Percentiles rank a stretch among this genome's conserved stretches.
Evolutionary conservation across 2,797 vertebrate genomes (phyloP).

Genomic region (Mus spretus): DNA sequence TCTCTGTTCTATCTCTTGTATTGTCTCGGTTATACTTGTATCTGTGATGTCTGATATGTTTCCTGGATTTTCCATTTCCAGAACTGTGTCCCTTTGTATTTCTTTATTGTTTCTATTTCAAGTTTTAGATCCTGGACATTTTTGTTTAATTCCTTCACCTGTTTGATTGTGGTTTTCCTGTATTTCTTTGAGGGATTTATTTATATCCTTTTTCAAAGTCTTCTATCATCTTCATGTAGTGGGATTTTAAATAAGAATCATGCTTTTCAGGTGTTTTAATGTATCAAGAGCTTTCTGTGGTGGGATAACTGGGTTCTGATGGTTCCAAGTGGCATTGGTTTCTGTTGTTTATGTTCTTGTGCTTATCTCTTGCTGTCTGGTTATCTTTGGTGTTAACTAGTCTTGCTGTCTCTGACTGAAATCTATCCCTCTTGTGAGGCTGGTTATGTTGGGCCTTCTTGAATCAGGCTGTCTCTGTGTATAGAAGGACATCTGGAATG

Average conservation of each 20-base stretch:
- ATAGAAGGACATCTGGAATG: neutral
- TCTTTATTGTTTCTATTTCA: neutral
- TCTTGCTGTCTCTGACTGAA: neutral
- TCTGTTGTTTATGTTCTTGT: no score
- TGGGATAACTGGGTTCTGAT: no score
- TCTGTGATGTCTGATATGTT: neutral
- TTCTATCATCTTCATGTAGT: no score
- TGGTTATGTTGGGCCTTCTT: neutral
- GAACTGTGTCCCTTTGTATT: neutral
- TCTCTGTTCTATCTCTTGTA: neutral
- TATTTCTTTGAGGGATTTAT: neutral
- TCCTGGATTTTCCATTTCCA: neutral
- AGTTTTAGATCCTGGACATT: neutral
- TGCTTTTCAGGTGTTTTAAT: no score
- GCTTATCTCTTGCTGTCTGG: no score
- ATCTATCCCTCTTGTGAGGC: neutral
- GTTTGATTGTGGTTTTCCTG: neutral
- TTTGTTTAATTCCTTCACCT: neutral
- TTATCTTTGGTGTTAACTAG: neutral
- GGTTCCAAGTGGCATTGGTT: no score
- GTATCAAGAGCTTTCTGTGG: no score
- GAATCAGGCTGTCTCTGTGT: neutral
- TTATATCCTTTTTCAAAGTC: no score
- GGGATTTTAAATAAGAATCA: no score
- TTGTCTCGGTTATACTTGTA: neutral